Base-by-base conservation (phyloP, 2,797 vertebrate genomes). In the Rhynchotus rufescens region DNA sequence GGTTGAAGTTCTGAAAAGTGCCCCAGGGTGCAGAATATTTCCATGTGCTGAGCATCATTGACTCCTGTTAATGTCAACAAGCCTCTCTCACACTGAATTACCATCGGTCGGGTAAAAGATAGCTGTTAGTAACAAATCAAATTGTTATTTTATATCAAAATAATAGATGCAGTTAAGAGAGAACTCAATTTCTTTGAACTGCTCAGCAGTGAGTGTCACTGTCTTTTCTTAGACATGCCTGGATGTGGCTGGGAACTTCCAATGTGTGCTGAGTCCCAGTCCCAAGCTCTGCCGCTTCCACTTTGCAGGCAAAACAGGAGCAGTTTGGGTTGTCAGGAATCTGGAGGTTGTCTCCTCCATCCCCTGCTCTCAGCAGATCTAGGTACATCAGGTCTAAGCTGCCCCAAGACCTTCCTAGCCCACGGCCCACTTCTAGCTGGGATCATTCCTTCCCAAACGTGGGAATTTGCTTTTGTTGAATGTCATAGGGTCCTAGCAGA, bases 231-330 rank as follows among this genome's bases (percentile, higher is more conserved):
- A 25, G 23, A 44, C 51, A 34, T 21, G 28, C 54, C 51, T 32
- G n/a, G 16, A 6, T 1, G 0, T 34, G 5, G 12, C 32, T 40
- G 7, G 42, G 40, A 21, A 0, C 17, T 10, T 34, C 30, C 2
- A 1, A 10, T 51, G 49, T 44, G 51, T 45, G 9, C 12, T 84
- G 12, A 1, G 52, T 71, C 5, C 30, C 20, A 14, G 12, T 54
- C 79, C 49, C 47, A 44, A 30, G 8, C 65, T 47, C 15, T 40
- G 36, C 60, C 10, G 17, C 12, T 42, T 1, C 0, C 5, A 19
- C 65, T 76, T 79, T 82, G 9, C 30, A 84, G 28, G 60, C 74
- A n/a, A 68, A 79, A 30, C 45, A 4, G 14, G 69, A 79, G 60
- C 19, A 26, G 26, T 12, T 11, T 38, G 20, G 32, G 8, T 28